phyloP scores from a whole-genome alignment of 1,140 invertebrate genomes.

The Brachionus sp. region DNA sequence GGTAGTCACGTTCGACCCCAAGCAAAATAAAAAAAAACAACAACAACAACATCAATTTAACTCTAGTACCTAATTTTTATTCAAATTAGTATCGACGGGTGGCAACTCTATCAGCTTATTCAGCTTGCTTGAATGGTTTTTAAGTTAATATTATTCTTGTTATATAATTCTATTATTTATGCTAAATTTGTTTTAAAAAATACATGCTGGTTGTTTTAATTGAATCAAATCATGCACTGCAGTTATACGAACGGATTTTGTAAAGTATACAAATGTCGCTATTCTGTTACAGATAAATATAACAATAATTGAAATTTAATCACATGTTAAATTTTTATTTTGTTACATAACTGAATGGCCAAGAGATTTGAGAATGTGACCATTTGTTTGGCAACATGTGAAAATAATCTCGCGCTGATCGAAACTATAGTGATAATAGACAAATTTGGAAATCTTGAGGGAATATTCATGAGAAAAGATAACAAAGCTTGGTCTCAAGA shows the following conservation, averaged over 20 bases:
- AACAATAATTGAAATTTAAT: not conserved
- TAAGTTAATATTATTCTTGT: slow-evolving; percentile 3
- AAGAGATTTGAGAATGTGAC: not conserved
- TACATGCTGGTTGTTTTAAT: slow-evolving; percentile 38
- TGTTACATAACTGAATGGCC: not conserved
- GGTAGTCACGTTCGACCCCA: not conserved
- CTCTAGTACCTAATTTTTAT: slow-evolving; percentile 28
- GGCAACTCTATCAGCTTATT: not conserved
- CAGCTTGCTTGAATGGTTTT: not conserved
- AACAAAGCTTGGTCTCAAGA: not conserved
- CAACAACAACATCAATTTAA: not conserved
- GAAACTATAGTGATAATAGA: not conserved
- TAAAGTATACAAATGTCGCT: not conserved
- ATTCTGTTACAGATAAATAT: not conserved
- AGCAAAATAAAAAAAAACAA: not conserved
- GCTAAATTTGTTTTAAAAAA: slow-evolving; percentile 20
- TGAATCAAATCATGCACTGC: slow-evolving; percentile 17
- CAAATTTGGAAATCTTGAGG: not conserved
- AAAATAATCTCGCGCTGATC: not conserved
- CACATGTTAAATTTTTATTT: not conserved
- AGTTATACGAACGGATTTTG: not conserved
- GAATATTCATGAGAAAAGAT: not conserved
- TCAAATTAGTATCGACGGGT: slow-evolving; percentile 23
- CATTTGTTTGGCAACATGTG: not conserved
- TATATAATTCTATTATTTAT: slow-evolving; percentile 36